Evolutionary conservation across 2,113 vertebrate genomes (phyloP), one percentile per base, ranked within the genome.

Genomic region (Sceloporus tristichus): DNA sequence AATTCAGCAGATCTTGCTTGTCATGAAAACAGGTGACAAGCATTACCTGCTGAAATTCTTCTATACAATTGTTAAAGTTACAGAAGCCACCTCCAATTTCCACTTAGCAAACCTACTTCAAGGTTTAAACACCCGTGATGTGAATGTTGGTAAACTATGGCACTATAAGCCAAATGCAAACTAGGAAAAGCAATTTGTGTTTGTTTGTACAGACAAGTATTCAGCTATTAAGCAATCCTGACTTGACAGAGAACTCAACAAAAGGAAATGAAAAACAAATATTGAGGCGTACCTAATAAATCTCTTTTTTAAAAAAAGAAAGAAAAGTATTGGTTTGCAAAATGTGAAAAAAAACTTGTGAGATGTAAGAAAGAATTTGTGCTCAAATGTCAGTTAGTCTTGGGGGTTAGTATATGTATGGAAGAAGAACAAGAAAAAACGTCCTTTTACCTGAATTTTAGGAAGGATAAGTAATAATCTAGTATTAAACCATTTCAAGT

Each of bases 301-400:
- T 48, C 9, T 34, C 65, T 88, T 86, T 88, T 79, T 25, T 23
- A 54, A 78, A 74, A 75, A 92, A 74, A 10, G 18, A 54, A 85
- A 87, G 84, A 89, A 90, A 89, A 3, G 19, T 9, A 48, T 87
- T 27, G 10, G 84, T 89, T 88, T 82, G 29, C 25, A 88, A 87
- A 70, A 85, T 86, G 0, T 62, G 59, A 62, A 3, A 62, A 62
- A 62, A 14, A 62, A 62, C 59, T 62, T 18, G 48, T 48, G 48
- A 48, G 48, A 48, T 48, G 48, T 48, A 7, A 48, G 4, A 48
- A 48, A 53, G 40, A 3, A 75, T 85, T 65, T 81, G 85, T 73
- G 83, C 91, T 92, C 79, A 87, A 84, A 75, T 48, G 90, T 74
- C 89, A 94, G 84, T 59, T 85, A 85, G 93, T 48, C 7, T 48